These are phyloP conservation scores for Proteles cristata DNA, from an alignment of 2,113 vertebrate genomes.

Conservation along the genomic window DNA sequence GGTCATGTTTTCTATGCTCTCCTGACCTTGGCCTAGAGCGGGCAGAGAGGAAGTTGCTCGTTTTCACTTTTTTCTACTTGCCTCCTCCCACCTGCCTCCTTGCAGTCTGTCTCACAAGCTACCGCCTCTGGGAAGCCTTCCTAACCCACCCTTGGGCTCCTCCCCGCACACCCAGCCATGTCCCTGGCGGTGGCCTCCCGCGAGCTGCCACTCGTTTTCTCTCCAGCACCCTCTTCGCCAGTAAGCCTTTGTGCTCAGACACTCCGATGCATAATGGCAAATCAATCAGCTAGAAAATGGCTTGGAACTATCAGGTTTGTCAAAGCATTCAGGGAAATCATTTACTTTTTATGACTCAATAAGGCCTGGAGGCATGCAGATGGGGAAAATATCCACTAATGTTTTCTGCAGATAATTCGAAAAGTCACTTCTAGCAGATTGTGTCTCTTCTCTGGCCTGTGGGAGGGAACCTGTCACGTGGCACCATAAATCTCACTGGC, in stretches of 20 bases:
- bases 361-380: slow-evolving; percentile 79
- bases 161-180: neutral
- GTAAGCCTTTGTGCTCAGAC: slow-evolving; percentile 36
- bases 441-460: slow-evolving; percentile 67
- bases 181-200: neutral
- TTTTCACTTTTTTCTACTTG: neutral
- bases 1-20: neutral
- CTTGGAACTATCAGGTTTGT: slow-evolving; percentile 69
- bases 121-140: slow-evolving; percentile 49
- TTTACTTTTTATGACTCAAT: slow-evolving; percentile 74
- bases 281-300: slow-evolving; percentile 79
- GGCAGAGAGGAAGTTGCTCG: neutral
- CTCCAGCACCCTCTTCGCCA: neutral
- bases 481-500: neutral
- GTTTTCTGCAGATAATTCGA: slow-evolving; percentile 84
- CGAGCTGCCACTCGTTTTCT: neutral
- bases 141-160: neutral
- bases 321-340: slow-evolving; percentile 74
- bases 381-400: slow-evolving; percentile 78
- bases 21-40: slow-evolving; percentile 17
- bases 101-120: neutral
- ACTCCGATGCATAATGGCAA: slow-evolving; percentile 55
- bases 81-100: neutral
- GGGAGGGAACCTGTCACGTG: slow-evolving; percentile 60
- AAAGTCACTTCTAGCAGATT: slow-evolving; percentile 76